phyloP scores from a whole-genome alignment of 2,113 vertebrate genomes.

The Maccullochella peelii region DNA sequence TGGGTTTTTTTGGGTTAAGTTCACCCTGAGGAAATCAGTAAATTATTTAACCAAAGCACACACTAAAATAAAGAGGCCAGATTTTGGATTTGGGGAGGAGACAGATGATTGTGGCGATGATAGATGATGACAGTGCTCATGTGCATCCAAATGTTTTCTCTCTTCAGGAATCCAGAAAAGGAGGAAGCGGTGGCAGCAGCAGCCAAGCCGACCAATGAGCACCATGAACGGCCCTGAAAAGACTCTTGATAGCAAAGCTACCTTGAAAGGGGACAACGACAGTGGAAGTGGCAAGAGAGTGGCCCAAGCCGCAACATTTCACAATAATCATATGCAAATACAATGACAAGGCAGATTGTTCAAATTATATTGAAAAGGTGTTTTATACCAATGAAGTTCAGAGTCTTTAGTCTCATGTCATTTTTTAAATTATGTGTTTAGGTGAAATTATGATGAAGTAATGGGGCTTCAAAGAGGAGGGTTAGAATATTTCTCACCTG shows the following conservation, averaged over 20 bases:
- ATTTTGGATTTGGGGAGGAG: not conserved
- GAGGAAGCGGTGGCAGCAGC: constrained; percentile 76
- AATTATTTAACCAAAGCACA: not conserved
- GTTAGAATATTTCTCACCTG: not conserved
- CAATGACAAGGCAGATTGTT: not conserved
- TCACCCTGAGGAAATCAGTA: not conserved
- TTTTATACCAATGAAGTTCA: not conserved
- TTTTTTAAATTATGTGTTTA: not conserved
- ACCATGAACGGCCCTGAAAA: constrained; percentile 91
- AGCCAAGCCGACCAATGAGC: constrained; percentile 92
- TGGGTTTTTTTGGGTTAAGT: not conserved
- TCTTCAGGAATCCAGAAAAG: constrained; percentile 81
- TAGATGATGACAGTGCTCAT: not conserved
- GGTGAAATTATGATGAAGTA: not conserved
- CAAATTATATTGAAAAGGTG: too few relatives aligned
- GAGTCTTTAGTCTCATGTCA: not conserved
- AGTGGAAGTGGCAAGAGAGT: constrained; percentile 81
- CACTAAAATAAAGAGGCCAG: not conserved
- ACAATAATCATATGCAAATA: not conserved
- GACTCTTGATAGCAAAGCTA: constrained; percentile 92
- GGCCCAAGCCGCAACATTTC: not conserved
- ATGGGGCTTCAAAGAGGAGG: not conserved
- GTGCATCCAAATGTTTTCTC: not conserved
- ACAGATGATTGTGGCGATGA: not conserved
- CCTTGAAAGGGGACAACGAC: constrained; percentile 84